Evolutionary conservation across 2,888 invertebrate species (phyloP).

Genomic region (Magallana nippona): DNA sequence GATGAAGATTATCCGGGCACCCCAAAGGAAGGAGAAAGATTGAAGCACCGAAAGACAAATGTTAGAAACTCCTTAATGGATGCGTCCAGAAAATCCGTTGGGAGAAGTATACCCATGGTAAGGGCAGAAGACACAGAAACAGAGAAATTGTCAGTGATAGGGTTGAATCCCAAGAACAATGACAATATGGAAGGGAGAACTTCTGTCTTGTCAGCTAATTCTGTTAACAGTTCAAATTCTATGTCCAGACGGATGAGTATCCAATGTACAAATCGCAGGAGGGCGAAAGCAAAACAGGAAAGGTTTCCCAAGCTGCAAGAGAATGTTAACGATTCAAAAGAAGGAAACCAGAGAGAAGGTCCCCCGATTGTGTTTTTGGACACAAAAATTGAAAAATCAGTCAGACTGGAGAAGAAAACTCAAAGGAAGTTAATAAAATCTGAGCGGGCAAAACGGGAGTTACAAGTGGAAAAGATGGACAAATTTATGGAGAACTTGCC

Average conservation of each 20-base stretch:
- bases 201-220: not conserved
- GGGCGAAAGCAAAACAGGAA: constrained; percentile 32
- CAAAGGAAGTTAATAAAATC: constrained; percentile 22
- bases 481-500: not conserved
- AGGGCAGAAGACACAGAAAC: constrained; percentile 15
- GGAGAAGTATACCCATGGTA: constrained; percentile 32
- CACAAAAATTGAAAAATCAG: not conserved
- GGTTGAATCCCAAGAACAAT: constrained; percentile 8
- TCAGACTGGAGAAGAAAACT: not conserved
- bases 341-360: not conserved
- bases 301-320: constrained; percentile 14
- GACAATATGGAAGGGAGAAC: constrained; percentile 13
- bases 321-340: not conserved
- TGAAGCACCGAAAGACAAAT: not conserved
- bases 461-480: not conserved
- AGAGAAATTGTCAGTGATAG: constrained; percentile 15
- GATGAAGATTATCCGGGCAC: not conserved
- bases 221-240: not conserved
- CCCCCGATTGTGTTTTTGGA: constrained; percentile 11
- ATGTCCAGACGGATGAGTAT: constrained; percentile 26
- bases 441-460: not conserved
- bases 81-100: not conserved
- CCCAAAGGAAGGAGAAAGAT: not conserved
- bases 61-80: not conserved
- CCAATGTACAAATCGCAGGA: not conserved